Conservation (phyloP, 1,140 invertebrate genomes). For the Probaryconus sp. region DNA sequence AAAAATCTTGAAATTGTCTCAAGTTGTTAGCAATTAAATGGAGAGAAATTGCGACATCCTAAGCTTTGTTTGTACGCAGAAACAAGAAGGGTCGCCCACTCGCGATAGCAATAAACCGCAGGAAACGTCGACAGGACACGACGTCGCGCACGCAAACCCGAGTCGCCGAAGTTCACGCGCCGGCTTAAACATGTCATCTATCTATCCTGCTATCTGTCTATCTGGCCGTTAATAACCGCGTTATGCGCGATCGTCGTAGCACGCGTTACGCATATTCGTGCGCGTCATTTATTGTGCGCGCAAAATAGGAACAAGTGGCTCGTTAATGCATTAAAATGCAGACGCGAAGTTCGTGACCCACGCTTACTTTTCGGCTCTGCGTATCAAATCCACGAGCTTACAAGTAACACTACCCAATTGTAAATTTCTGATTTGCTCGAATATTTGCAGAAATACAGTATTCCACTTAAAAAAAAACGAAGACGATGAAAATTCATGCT, state of each 20-base stretch:
- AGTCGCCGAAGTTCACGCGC: too few species aligned
- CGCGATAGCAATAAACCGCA: constrained; percentile 45
- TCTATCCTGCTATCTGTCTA: too few species aligned
- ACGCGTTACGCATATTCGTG: constrained; percentile 54
- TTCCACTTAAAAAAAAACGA: too few species aligned
- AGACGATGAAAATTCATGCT: too few species aligned
- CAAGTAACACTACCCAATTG: too few species aligned
- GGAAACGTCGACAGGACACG: constrained; percentile 42
- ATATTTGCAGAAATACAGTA: too few species aligned
- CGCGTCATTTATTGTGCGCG: constrained; percentile 35
- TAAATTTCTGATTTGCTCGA: too few species aligned
- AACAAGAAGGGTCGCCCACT: constrained; percentile 66
- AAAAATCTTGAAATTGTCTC: constrained; percentile 1
- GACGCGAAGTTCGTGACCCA: constrained; percentile 65
- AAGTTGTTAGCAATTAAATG: constrained; percentile 31
- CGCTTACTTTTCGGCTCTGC: constrained; percentile 57
- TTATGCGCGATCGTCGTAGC: constrained; percentile 40
- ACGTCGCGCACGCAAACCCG: constrained; percentile 53
- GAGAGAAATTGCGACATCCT: constrained; percentile 49
- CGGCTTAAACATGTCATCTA: constrained; percentile 36
- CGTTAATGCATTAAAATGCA: constrained; percentile 66
- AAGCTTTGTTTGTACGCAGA: constrained; percentile 69
- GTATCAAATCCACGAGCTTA: constrained; percentile 57
- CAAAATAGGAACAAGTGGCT: constrained; percentile 67
- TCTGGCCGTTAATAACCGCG: constrained; percentile 46